phyloP scores from a whole-genome alignment of 2,888 invertebrate genomes.

The Anoncus sp. region DNA sequence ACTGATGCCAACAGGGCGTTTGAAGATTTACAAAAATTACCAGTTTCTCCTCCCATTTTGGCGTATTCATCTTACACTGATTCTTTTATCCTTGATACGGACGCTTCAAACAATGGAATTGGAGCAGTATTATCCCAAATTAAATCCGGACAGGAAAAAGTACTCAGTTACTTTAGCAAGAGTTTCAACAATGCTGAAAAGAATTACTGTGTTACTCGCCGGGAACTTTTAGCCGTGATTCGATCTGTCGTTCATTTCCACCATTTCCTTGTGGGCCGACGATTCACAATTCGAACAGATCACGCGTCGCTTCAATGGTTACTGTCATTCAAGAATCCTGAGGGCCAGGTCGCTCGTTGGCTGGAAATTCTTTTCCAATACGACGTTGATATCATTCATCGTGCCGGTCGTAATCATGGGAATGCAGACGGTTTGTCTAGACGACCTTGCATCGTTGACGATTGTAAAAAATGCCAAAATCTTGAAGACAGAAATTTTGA shows the following conservation, averaged over 20 bases:
- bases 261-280: constrained; percentile 72
- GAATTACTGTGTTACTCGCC: constrained; percentile 68
- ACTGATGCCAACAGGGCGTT: neutral
- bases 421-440: constrained; percentile 69
- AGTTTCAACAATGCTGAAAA: constrained; percentile 25
- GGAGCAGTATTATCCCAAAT: constrained; percentile 44
- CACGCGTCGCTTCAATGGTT: constrained; percentile 75
- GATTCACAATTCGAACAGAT: constrained; percentile 72
- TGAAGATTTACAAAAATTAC: constrained; percentile 1
- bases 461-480: too few species aligned
- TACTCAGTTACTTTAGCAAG: constrained; percentile 41
- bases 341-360: constrained; percentile 76
- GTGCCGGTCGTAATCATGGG: constrained; percentile 60
- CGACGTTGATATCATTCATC: constrained; percentile 69
- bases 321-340: constrained; percentile 72
- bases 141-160: constrained; percentile 30
- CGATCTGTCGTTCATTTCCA: constrained; percentile 69
- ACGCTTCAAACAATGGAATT: constrained; percentile 39
- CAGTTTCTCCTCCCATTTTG: constrained; percentile 47
- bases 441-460: constrained; percentile 53
- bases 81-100: constrained; percentile 30
- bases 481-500: too few species aligned
- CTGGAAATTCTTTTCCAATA: constrained; percentile 71
- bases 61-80: neutral
- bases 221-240: constrained; percentile 6